phyloP scores from a whole-genome alignment of 2,113 vertebrate species.

The Illadopsis cleaveri region DNA sequence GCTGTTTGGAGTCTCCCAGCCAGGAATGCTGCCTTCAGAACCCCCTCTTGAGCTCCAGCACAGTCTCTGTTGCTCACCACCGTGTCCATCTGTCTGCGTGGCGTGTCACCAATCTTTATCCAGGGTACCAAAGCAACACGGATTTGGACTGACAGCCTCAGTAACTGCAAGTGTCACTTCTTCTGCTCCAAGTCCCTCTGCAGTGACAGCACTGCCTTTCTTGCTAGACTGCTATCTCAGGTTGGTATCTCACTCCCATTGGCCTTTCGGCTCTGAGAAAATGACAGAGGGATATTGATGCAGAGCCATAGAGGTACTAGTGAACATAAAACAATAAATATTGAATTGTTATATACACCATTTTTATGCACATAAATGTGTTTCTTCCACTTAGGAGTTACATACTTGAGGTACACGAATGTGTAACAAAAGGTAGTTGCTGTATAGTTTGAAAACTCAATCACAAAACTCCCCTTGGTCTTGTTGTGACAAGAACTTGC shows the following conservation, averaged over 20 bases:
- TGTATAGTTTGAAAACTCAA: neutral
- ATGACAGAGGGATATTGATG: neutral
- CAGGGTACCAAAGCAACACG: neutral
- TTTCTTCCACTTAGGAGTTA: neutral
- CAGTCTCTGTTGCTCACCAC: neutral
- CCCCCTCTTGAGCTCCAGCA: neutral
- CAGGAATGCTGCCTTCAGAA: neutral
- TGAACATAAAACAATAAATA: neutral
- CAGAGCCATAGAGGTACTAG: neutral
- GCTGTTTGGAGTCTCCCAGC: slow-evolving; percentile 19
- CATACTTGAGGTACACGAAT: neutral
- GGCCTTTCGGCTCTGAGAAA: neutral
- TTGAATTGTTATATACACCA: neutral
- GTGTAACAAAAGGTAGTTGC: neutral
- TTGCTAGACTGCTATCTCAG: neutral
- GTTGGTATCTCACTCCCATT: neutral
- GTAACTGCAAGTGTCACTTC: slow-evolving; percentile 5
- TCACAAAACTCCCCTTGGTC: neutral
- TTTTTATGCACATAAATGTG: neutral
- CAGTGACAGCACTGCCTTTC: neutral
- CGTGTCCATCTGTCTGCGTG: neutral
- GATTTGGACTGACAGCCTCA: neutral
- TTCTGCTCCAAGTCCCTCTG: neutral
- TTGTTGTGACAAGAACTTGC: neutral
- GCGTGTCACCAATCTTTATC: neutral